phyloP scores from a whole-genome alignment of 2,888 invertebrate species.

The Fragum whitleyi region DNA sequence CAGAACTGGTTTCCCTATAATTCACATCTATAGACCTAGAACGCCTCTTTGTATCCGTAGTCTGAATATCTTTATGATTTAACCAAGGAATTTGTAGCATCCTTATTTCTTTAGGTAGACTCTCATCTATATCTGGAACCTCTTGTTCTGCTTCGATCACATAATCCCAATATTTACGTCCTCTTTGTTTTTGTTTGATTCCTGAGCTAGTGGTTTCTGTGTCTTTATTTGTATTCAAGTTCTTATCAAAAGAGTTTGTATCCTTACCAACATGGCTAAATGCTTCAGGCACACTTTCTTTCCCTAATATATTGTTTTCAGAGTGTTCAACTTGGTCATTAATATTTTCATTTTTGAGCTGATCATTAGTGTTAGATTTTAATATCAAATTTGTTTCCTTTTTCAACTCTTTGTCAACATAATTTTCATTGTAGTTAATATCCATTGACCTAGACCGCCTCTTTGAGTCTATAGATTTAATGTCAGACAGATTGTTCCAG shows the following conservation, averaged over 20 bases:
- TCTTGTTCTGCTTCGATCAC: not conserved
- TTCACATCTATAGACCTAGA: constrained; percentile 10
- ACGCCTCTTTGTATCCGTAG: not conserved
- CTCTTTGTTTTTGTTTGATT: not conserved
- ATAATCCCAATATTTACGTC: constrained; percentile 19
- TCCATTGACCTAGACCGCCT: not conserved
- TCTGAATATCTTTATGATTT: constrained; percentile 5
- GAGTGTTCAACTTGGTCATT: no score
- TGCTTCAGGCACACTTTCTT: no score
- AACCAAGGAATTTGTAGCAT: not conserved
- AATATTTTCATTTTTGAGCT: no score
- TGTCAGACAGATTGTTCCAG: constrained; percentile 34
- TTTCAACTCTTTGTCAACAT: not conserved
- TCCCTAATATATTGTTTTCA: no score
- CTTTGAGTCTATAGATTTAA: not conserved
- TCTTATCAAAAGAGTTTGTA: not conserved
- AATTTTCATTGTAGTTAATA: not conserved
- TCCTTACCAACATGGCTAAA: no score
- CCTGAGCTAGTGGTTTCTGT: not conserved
- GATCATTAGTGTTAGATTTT: not conserved
- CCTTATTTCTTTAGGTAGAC: not conserved
- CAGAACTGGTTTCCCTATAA: not conserved
- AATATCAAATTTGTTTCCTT: not conserved
- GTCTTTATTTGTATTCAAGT: not conserved
- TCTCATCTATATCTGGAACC: not conserved